Base-by-base conservation (phyloP, 2,888 invertebrate genomes). In the Caenorhabditis japonica region DNA sequence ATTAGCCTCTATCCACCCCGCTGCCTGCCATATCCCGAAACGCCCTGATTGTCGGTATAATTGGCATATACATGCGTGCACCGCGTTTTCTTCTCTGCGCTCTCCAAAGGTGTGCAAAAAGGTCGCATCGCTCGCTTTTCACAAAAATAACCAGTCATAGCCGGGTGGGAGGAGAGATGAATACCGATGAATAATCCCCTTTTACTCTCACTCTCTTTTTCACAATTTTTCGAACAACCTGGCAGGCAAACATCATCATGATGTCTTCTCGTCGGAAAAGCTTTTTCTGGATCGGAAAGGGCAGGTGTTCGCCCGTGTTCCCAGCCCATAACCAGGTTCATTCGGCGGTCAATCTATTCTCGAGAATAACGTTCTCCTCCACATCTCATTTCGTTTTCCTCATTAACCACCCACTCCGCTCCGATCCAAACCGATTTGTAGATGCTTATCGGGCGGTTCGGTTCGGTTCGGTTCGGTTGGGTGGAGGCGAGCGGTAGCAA, bases 361-460 rank as follows among this genome's bases (percentile, higher is more conserved):
- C 7, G 38, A 39, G 34, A 47, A n/a, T n/a, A n/a, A 59, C 38
- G 58, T 25, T 46, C 25, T 23, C 44, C 7, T 10, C 30, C 30
- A 5, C 10, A 10, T 30, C 30, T 7, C 30, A 5, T 7, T 30
- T 30, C 30, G 30, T 30, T 30, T 27, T 27, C 44, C 27, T n/a
- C 19, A 43, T 52, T 61, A 43, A 27, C 52, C 52, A 10, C 49
- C 66, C 66, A 7, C 30, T 30, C 30, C 30, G 5, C 30, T 30
- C 30, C 30, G 66, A 56, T 56, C 66, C 66, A 66, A 66, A 66
- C 66, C 66, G 66, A 66, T 66, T 66, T n/a, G n/a, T 56, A 66
- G 66, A 66, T 66, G 66, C 66, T 66, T 66, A 66, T 66, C 66
- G 66, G 8, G 27, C 46, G 30, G 4, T n/a, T n/a, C n/a, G n/a